Evolutionary conservation across 2,113 vertebrate genomes (phyloP).

Genomic region (Clinocottus analis): DNA sequence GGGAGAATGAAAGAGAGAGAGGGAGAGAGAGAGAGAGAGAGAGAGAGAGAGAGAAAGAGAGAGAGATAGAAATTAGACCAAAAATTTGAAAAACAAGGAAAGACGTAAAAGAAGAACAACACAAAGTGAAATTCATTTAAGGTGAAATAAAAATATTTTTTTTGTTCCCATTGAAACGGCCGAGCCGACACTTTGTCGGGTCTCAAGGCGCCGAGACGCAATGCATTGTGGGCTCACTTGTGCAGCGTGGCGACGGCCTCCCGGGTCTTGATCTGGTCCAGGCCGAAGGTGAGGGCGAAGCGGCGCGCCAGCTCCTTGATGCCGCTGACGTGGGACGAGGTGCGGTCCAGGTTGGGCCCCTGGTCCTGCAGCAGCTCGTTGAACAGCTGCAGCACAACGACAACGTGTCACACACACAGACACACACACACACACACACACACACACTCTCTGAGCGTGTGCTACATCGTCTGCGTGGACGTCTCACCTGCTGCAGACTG

Average conservation of each 20-base stretch:
- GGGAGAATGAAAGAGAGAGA: too few relatives aligned
- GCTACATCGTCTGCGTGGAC: too few relatives aligned
- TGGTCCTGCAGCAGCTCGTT: slow-evolving; percentile 98
- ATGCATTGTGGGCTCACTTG: slow-evolving; percentile 85
- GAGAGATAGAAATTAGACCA: neutral
- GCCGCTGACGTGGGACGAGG: slow-evolving; percentile 96
- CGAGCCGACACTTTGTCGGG: too few relatives aligned
- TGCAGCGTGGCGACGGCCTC: slow-evolving; percentile 98
- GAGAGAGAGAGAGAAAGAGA: slow-evolving; percentile 1
- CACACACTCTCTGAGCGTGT: neutral
- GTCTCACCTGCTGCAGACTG: slow-evolving; percentile 96
- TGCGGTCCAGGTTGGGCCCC: slow-evolving; percentile 96
- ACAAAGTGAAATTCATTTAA: neutral
- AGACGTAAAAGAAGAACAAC: neutral
- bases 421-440: too few relatives aligned
- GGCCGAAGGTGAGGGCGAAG: slow-evolving; percentile 96
- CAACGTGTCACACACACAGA: neutral
- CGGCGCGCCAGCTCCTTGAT: slow-evolving; percentile 98
- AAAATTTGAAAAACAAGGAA: neutral
- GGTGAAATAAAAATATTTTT: too few relatives aligned
- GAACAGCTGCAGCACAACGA: slow-evolving; percentile 86
- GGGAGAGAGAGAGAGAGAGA: neutral
- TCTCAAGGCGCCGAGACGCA: neutral
- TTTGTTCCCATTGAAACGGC: too few relatives aligned
- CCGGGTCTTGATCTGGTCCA: slow-evolving; percentile 99